Percentiles rank a stretch among this genome's conserved stretches.
phyloP scores from a whole-genome alignment of 2,888 invertebrate genomes.

The Troides oblongomaculatus region DNA sequence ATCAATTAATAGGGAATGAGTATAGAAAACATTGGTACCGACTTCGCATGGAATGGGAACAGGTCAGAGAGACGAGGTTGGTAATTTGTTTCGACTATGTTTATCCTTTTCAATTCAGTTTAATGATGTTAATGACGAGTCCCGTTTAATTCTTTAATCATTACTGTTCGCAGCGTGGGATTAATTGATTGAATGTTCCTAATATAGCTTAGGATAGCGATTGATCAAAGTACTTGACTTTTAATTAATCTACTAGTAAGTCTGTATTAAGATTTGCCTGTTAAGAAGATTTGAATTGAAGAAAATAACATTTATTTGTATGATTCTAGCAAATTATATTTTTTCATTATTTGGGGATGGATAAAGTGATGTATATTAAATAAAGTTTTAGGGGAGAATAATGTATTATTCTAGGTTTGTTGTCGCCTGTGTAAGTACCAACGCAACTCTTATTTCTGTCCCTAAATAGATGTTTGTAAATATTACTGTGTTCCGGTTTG shows the following conservation, averaged over 20 bases:
- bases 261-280: background rate
- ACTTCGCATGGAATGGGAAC: too few species aligned
- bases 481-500: too few species aligned
- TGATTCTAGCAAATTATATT: background rate
- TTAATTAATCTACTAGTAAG: constrained; percentile 21
- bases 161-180: constrained; percentile 55
- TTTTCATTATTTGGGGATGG: background rate
- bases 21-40: too few species aligned
- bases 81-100: constrained; percentile 43
- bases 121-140: constrained; percentile 59
- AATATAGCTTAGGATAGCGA: constrained; percentile 23
- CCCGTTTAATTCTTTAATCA: constrained; percentile 56
- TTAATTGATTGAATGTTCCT: constrained; percentile 56
- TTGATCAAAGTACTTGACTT: constrained; percentile 17
- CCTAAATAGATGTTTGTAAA: too few species aligned
- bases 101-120: constrained; percentile 38
- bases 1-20: too few species aligned
- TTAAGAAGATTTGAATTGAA: background rate
- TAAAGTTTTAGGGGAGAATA: too few species aligned
- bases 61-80: background rate
- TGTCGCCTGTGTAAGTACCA: too few species aligned
- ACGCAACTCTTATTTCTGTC: too few species aligned
- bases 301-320: background rate
- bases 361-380: background rate
- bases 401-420: too few species aligned